phyloP scores from a whole-genome alignment of 2,797 vertebrate species.

The Falco columbarius region DNA sequence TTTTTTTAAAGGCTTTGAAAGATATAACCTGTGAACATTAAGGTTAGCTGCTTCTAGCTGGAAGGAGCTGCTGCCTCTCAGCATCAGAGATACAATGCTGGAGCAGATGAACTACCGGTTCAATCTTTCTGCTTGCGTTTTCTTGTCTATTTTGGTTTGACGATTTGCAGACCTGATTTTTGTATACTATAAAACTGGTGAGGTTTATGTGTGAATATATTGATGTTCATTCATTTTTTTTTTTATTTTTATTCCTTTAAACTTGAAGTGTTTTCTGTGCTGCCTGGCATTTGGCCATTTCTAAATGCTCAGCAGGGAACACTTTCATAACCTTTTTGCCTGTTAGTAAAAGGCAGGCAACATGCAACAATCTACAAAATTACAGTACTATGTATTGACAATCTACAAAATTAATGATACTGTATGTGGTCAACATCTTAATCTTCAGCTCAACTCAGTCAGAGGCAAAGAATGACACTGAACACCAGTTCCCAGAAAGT shows the following conservation, averaged over 20 bases:
- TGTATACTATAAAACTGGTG: not conserved
- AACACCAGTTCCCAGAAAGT: not conserved
- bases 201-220: not conserved
- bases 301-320: not conserved
- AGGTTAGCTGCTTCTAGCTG: not conserved
- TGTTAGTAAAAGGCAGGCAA: not conserved
- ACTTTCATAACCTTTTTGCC: not conserved
- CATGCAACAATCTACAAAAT: not conserved
- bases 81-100: not conserved
- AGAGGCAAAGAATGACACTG: not conserved
- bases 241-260: not conserved
- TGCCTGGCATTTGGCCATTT: not conserved
- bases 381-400: no score
- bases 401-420: not conserved
- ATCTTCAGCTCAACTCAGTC: not conserved
- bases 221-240: fast-evolving
- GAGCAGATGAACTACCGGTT: not conserved
- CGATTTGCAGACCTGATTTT: not conserved
- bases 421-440: not conserved
- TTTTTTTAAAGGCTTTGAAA: not conserved
- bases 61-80: not conserved
- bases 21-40: not conserved
- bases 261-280: not conserved
- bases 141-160: not conserved
- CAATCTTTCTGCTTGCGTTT: not conserved